These are phyloP conservation scores for Neolamprologus tretocephalus DNA, from an alignment of 2,113 vertebrate species.

Conservation along the genomic window DNA sequence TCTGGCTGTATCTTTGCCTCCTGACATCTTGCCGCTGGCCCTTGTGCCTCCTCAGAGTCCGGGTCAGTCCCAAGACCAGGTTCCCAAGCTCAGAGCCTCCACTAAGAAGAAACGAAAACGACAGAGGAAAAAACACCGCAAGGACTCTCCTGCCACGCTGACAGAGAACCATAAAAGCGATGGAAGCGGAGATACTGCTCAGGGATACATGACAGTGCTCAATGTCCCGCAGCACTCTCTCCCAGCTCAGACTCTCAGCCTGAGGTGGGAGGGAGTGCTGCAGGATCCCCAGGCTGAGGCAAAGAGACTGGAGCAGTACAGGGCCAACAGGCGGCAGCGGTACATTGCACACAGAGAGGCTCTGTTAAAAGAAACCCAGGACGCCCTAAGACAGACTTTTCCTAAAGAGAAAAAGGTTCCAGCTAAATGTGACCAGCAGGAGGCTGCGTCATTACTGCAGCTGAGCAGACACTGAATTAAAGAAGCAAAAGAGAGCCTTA, in stretches of 20 bases:
- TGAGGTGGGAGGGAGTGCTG: conserved; percentile 81
- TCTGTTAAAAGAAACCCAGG: neutral
- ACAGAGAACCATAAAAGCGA: neutral
- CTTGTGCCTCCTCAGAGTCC: neutral
- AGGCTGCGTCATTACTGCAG: neutral
- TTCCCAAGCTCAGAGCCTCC: neutral
- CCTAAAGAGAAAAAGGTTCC: neutral
- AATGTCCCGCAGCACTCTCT: neutral
- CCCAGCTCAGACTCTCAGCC: conserved; percentile 50
- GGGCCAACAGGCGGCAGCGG: conserved; percentile 74
- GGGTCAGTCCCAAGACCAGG: neutral
- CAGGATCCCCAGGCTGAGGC: conserved; percentile 77
- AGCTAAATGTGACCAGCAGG: neutral
- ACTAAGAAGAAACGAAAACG: neutral
- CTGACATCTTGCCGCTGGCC: neutral
- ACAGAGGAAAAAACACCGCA: neutral
- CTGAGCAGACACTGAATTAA: neutral
- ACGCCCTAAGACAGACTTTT: neutral
- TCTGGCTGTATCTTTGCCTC: conserved; percentile 20
- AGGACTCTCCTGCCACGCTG: neutral
- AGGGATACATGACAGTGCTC: conserved; percentile 8
- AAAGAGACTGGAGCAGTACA: conserved; percentile 73
- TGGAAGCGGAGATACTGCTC: neutral
- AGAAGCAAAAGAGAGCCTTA: neutral
- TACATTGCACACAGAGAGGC: conserved; percentile 71